Base-by-base conservation (phyloP, 2,888 invertebrate species). In the Lasioglossum villosulum region DNA sequence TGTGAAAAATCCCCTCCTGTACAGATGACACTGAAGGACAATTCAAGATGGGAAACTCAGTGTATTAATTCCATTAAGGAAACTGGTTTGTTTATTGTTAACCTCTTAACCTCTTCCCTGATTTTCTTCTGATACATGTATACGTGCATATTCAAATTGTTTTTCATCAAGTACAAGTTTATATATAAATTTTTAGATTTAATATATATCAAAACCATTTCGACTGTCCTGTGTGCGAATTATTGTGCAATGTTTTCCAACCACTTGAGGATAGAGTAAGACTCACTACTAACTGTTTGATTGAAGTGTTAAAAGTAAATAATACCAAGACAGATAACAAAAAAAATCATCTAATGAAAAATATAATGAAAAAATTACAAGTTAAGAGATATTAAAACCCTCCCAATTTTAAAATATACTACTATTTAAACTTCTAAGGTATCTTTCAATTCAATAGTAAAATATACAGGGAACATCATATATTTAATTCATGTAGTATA, bases 1-100 rank as follows among this genome's bases (percentile, higher is more conserved):
- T 37, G 79, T 76, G 83, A 78, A 68, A 81, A 79, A 76, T 78
- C 39, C 70, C 75, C 71, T 84, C 72, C 85, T 82, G 81, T 72
- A 66, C 45, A 34, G 80, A 70, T 30, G 42, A 73, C 66, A 42
- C 66, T 48, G 73, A 83, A 86, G 71, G 34, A 73, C 59, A 83
- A 86, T 59, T 80, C 30, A 63, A 83, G 74, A 86, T 30, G 74
- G 48, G 48, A 80, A 86, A 70, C 66, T 79, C 63, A 42, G 59
- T 42, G 27, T 66, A 42, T 30, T 78, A 79, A 78, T 71, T 78
- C 74, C 80, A 37, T 75, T 74, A 75, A 75, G 37, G 30, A 78
- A 75, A 75, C 75, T 30, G 71, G 42, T 27, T 68, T 70, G 39
- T 70, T n/a, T 59, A 76, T 74, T 48, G 14, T 80, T 66, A 80